Evolutionary conservation across 1,140 invertebrate genomes (phyloP), one percentile per base, ranked within the genome.

Genomic region (Sitophilus oryzae): DNA sequence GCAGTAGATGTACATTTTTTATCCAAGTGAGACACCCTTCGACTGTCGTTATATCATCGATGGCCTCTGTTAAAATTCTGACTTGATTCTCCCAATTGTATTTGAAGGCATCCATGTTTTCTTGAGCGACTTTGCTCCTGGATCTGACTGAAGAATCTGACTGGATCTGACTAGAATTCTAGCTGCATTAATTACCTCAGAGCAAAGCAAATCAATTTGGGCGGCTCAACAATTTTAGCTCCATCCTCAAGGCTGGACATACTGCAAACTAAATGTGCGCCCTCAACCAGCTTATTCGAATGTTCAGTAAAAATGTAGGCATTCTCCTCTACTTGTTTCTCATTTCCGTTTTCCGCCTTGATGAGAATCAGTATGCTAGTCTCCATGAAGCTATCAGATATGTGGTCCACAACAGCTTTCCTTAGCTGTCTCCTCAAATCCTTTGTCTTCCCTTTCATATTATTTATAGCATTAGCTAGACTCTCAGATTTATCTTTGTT

Each of bases 41-140:
- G n/a, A n/a, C n/a, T n/a, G n/a, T n/a, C n/a, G n/a, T n/a, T n/a
- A 99, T 97, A 66, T 98, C 93, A 74, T 99, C 96, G 0, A 99
- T 95, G 22, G 96, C 95, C 72, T 96, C 93, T 0, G 96, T 98
- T 8, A 99, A 76, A 56, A 98, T 85, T 37, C 3, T 43, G 14
- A 98, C 93, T 76, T 90, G 89, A 61, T 85, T 88, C 67, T 96
- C 90, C 96, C 96, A 99, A 2, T 92, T 87, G 69, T 91, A 87
- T 37, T 89, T 85, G 75, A 98, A 99, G 1, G 92, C 91, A 56
- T 93, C 85, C 85, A 98, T 96, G 72, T 99, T 99, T 69, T 99
- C 95, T 67, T 91, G 85, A 2, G 95, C 94, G 3, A 95, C 86
- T 76, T 96, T 95, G 3, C 93, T 95, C 41, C 89, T 83, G 0